These are phyloP conservation scores for Sinella curviseta DNA, from an alignment of 1,140 invertebrate species.

Conservation along the genomic window DNA sequence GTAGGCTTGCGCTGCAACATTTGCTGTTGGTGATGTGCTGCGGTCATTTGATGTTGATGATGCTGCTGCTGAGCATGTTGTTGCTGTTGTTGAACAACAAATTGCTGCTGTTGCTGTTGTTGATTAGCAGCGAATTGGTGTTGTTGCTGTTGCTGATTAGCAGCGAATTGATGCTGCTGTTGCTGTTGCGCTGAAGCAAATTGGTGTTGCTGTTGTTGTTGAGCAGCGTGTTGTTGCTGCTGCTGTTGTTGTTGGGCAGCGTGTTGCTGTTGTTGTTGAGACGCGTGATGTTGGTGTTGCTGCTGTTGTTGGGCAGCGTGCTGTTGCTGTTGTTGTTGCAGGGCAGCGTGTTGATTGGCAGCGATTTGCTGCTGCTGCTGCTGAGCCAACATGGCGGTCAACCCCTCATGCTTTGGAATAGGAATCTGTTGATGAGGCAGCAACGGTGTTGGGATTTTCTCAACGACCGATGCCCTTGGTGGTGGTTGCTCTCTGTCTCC, in stretches of 20 bases:
- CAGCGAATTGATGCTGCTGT: too few relatives aligned
- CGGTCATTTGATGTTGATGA: conserved; percentile 10
- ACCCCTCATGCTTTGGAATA: conserved; percentile 43
- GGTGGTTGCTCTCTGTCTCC: conserved; percentile 10
- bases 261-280: conserved; percentile 15
- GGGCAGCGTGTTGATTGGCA: conserved; percentile 15
- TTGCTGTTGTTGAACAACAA: too few relatives aligned
- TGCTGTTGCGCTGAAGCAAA: neutral
- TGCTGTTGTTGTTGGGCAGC: too few relatives aligned
- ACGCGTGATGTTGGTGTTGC: conserved; percentile 1
- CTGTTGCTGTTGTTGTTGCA: conserved; percentile 18
- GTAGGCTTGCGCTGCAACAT: conserved; percentile 13
- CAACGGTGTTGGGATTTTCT: conserved; percentile 29
- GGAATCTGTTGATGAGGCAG: conserved; percentile 32
- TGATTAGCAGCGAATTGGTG: conserved; percentile 51
- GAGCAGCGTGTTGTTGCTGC: too few relatives aligned
- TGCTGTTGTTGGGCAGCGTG: conserved; percentile 22
- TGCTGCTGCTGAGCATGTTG: conserved; percentile 57
- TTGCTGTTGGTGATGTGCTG: conserved; percentile 25
- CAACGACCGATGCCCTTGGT: conserved; percentile 30
- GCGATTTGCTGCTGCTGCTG: conserved; percentile 40
- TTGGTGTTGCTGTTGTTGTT: neutral
- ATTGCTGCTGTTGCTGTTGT: conserved; percentile 45
- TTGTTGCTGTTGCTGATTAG: too few relatives aligned
- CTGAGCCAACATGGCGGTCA: conserved; percentile 39